These are phyloP conservation scores for Leptopilina drosophilae DNA, from an alignment of 2,888 invertebrate genomes.

Conservation along the genomic window DNA sequence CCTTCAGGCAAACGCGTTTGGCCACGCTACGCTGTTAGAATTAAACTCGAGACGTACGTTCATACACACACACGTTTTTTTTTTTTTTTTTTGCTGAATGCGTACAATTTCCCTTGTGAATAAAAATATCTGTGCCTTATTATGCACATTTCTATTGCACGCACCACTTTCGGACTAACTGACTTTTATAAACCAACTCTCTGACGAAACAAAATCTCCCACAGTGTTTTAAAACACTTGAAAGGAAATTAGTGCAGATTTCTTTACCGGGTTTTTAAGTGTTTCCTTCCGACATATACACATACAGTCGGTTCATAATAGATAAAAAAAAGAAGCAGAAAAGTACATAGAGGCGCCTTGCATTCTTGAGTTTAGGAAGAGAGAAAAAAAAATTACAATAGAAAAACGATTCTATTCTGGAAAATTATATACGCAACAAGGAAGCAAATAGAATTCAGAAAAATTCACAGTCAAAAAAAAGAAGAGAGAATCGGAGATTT, in stretches of 20 bases:
- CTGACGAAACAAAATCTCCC: constrained; percentile 41
- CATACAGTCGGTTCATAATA: neutral
- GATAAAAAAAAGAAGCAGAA: neutral
- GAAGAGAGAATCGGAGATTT: no score
- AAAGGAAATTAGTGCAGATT: constrained; percentile 33
- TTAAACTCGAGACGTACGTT: no score
- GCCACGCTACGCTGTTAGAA: no score
- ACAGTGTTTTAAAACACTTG: constrained; percentile 11
- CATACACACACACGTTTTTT: no score
- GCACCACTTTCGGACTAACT: constrained; percentile 43
- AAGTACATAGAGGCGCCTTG: neutral
- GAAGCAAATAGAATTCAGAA: neutral
- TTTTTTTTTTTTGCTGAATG: no score
- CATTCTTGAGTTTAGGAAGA: neutral
- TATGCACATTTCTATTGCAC: constrained; percentile 52
- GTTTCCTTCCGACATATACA: constrained; percentile 26
- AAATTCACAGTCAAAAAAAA: no score
- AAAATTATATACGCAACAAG: neutral
- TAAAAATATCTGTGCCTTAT: constrained; percentile 1
- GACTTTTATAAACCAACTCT: constrained; percentile 50
- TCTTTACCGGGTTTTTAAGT: constrained; percentile 34
- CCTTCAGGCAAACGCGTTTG: no score
- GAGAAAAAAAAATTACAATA: neutral
- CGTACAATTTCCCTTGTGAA: no score
- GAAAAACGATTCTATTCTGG: neutral